phyloP scores from a whole-genome alignment of 1,140 invertebrate genomes.

The roundworm (Caenorhabditis elegans) region WBcel235 BX284605.5:10101001-10101500 shows the following conservation, averaged over 20 bases:
- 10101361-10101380: slow-evolving; percentile 66
- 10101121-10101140: slow-evolving; percentile 64
- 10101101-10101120: neutral
- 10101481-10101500: slow-evolving; percentile 39
- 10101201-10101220: slow-evolving; percentile 63
- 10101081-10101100: slow-evolving; percentile 72
- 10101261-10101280: neutral
- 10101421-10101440: slow-evolving; percentile 39
- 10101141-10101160: slow-evolving; percentile 66
- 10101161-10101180: slow-evolving; percentile 67
- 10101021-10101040: slow-evolving; percentile 82
- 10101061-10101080: slow-evolving; percentile 86
- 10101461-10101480: slow-evolving; percentile 50
- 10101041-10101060: slow-evolving; percentile 90
- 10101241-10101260: slow-evolving; percentile 49
- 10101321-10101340: slow-evolving; percentile 67
- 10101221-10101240: slow-evolving; percentile 69
- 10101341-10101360: slow-evolving; percentile 66
- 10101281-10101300: slow-evolving; percentile 51
- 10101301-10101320: slow-evolving; percentile 63
- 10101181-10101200: slow-evolving; percentile 60
- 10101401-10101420: slow-evolving; percentile 37
- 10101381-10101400: slow-evolving; percentile 51
- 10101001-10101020: slow-evolving; percentile 77
- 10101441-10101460: slow-evolving; percentile 53